These are phyloP conservation scores for Melanchra persicariae DNA, from an alignment of 2,888 invertebrate genomes.

Conservation along the genomic window DNA sequence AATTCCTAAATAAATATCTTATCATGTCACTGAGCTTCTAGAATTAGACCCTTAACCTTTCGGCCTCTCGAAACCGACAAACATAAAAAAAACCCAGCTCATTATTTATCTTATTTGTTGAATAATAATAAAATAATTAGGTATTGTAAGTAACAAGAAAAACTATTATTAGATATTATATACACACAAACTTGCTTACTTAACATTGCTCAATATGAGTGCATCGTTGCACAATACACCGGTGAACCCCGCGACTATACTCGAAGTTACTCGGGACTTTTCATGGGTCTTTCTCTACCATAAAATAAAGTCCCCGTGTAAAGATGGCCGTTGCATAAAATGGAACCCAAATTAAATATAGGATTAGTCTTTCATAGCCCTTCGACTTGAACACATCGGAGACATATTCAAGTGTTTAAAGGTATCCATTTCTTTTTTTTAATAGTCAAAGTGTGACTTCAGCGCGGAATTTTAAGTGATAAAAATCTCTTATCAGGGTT, in stretches of 20 bases:
- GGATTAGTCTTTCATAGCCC: slow-evolving; percentile 23
- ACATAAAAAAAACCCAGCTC: not conserved
- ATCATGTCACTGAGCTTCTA: not conserved
- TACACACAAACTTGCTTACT: not conserved
- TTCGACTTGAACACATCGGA: slow-evolving; percentile 5
- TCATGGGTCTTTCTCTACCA: not conserved
- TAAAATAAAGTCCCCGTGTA: slow-evolving; percentile 31
- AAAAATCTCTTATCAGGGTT: not conserved
- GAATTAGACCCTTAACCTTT: not conserved
- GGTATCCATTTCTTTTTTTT: not conserved
- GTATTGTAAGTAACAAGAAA: too few species aligned
- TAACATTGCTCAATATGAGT: not conserved
- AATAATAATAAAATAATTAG: not conserved
- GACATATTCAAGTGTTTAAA: not conserved
- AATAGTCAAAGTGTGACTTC: not conserved
- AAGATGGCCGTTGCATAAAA: slow-evolving; percentile 29
- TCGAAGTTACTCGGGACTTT: slow-evolving; percentile 38
- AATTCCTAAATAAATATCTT: not conserved
- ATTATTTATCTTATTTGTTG: not conserved
- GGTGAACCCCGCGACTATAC: slow-evolving; percentile 33
- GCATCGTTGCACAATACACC: not conserved
- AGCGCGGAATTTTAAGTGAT: slow-evolving; percentile 11
- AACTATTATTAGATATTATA: too few species aligned
- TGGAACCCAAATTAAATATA: not conserved
- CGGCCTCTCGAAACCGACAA: not conserved